These are phyloP conservation scores for Drosophila tsacasi DNA, from an alignment of 1,140 invertebrate species.

Conservation along the genomic window DNA sequence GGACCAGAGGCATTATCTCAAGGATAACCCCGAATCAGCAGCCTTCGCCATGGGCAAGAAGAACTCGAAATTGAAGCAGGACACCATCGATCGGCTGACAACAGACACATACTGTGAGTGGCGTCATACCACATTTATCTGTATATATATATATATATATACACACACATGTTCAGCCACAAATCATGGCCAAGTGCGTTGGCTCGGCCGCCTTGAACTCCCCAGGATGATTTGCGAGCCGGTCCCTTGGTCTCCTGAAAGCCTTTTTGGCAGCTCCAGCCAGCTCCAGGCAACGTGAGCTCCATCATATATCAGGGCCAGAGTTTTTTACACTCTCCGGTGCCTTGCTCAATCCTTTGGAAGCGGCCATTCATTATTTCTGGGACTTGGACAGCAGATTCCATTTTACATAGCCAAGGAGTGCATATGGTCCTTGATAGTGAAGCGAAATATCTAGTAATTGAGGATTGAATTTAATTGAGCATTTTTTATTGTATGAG, in stretches of 20 bases:
- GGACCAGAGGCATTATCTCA: slow-evolving; percentile 7
- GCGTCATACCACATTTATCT: not conserved
- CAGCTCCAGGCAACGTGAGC: slow-evolving; percentile 37
- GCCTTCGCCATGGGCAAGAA: slow-evolving; percentile 91
- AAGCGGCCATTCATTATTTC: slow-evolving; percentile 23
- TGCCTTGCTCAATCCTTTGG: slow-evolving; percentile 11
- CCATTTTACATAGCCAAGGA: slow-evolving; percentile 2
- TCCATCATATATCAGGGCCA: slow-evolving; percentile 26
- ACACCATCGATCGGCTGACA: slow-evolving; percentile 94
- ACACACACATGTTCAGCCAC: slow-evolving; percentile 7
- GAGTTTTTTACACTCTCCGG: slow-evolving; percentile 7
- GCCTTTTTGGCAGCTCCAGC: slow-evolving; percentile 66
- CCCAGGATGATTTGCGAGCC: slow-evolving; percentile 48
- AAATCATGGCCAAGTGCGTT: slow-evolving; percentile 49
- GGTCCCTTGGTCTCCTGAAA: slow-evolving; percentile 52
- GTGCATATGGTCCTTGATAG: not conserved
- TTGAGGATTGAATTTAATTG: not conserved
- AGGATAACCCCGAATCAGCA: slow-evolving; percentile 22
- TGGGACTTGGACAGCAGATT: slow-evolving; percentile 2
- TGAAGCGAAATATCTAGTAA: not conserved
- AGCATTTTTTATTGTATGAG: not conserved
- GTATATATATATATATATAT: not conserved
- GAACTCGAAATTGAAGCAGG: slow-evolving; percentile 96
- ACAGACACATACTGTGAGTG: slow-evolving; percentile 96
- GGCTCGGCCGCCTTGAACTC: slow-evolving; percentile 61